These are phyloP conservation scores for Chamaedrilus cognettii DNA, from an alignment of 2,888 invertebrate genomes.

Conservation along the genomic window DNA sequence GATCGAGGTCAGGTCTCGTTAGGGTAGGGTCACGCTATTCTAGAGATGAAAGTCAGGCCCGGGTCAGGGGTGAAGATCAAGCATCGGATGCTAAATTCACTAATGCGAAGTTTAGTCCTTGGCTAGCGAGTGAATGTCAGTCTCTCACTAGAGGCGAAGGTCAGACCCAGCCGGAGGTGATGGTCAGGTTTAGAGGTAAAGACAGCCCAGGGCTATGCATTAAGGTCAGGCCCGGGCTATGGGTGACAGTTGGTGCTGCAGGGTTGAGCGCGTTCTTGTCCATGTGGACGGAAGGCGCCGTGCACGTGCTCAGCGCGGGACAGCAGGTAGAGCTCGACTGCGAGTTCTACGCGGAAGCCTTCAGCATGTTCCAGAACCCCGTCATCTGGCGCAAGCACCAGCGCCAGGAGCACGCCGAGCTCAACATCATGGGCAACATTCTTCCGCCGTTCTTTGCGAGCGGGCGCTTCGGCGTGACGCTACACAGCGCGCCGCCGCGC, in stretches of 20 bases:
- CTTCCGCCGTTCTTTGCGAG: constrained; percentile 20
- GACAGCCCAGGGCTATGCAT: too few species aligned
- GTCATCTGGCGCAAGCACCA: constrained; percentile 28
- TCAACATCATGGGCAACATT: constrained; percentile 30
- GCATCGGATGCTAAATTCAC: too few species aligned
- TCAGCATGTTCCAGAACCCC: constrained; percentile 28
- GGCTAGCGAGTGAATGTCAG: too few species aligned
- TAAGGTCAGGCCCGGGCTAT: too few species aligned
- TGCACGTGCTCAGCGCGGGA: constrained; percentile 14
- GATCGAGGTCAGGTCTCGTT: too few species aligned
- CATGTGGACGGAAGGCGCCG: not conserved
- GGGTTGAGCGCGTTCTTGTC: constrained; percentile 12
- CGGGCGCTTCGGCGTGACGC: constrained; percentile 20
- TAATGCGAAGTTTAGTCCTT: too few species aligned
- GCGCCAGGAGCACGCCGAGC: constrained; percentile 20
- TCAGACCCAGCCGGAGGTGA: too few species aligned
- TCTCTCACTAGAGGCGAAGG: too few species aligned
- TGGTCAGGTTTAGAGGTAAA: too few species aligned
- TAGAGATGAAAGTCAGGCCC: too few species aligned
- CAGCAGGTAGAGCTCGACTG: constrained; percentile 17
- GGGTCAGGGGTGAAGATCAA: too few species aligned
- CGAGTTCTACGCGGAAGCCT: constrained; percentile 18
- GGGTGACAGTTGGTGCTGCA: constrained; percentile 5
- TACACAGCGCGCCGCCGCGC: constrained; percentile 15
- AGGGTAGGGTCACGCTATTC: too few species aligned